Percentiles rank a stretch among this genome's conserved stretches.
Evolutionary conservation across 1,140 invertebrate species (phyloP).

Genomic region (Drosophila mojavensis): DNA sequence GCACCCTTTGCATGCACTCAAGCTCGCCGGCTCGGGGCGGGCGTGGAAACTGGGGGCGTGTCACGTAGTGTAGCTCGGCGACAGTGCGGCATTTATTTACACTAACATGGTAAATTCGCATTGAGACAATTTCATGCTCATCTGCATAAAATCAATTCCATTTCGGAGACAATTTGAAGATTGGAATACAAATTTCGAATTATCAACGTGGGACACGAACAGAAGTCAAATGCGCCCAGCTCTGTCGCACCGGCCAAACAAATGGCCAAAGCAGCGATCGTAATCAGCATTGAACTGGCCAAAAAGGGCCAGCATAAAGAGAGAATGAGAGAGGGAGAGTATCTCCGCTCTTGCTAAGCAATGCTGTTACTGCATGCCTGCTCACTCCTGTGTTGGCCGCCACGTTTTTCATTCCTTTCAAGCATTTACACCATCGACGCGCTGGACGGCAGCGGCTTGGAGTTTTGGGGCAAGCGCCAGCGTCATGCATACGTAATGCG

Average conservation of each 20-base stretch:
- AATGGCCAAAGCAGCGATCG: conserved; percentile 70
- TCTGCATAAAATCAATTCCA: conserved; percentile 84
- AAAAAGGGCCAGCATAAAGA: conserved; percentile 20
- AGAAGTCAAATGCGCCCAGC: conserved; percentile 10
- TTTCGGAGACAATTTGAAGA: conserved; percentile 84
- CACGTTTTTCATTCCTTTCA: conserved; percentile 53
- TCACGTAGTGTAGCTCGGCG: conserved; percentile 57
- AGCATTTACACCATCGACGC: conserved; percentile 69
- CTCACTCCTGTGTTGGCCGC: neutral
- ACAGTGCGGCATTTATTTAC: conserved; percentile 76
- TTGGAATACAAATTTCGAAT: conserved; percentile 84
- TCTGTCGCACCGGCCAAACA: conserved; percentile 28
- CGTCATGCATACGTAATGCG: conserved; percentile 80
- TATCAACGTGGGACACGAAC: conserved; percentile 75
- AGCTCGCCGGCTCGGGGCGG: neutral
- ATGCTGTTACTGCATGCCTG: conserved; percentile 2
- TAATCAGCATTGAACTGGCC: conserved; percentile 75
- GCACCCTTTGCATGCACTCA: conserved; percentile 9
- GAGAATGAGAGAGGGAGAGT: neutral
- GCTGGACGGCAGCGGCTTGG: conserved; percentile 33
- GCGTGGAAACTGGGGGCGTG: conserved; percentile 22
- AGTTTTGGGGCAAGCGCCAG: conserved; percentile 18
- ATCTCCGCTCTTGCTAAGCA: neutral
- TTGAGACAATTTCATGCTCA: conserved; percentile 84
- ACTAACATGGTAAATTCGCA: conserved; percentile 76